Evolutionary conservation across 1,140 invertebrate genomes (phyloP), one percentile per base, ranked within the genome.

Genomic region (Mactra quadrangularis): DNA sequence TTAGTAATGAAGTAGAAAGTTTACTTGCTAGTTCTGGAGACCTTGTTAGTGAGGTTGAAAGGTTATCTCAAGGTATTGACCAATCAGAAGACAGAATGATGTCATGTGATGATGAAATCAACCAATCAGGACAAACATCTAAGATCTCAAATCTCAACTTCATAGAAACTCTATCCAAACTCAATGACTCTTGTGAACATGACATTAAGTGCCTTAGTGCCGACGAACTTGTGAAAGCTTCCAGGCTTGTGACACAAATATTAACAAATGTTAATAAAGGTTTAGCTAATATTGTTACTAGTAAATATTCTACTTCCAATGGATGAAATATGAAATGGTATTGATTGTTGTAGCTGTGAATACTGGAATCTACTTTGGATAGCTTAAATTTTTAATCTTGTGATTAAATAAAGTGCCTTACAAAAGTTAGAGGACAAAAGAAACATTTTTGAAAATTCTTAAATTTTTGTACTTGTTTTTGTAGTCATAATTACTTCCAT

Each of bases 161-260:
- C 6, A 47, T n/a, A 25, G 41, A 66, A 22, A 38, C 62, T 3
- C 62, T 66, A n/a, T 27, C 41, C n/a, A 19, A 47, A 4, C 22
- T 47, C 9, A 31, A 38, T 47, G 62, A 47, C 13, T 45, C 3
- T 25, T 9, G 29, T 9, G 22, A 41, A 15, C 11, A 45, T 22
- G 41, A 66, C 22, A 4, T 66, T 47, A 45, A 47, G 45, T 11
- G 22, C 1, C 41, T 66, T 17, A 66, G 62, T 66, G 62, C 62
- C 38, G 45, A 66, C 45, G 62, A 66, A n/a, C 62, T 66, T 25
- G 62, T 66, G n/a, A 66, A 47, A 25, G 22, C 45, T 22, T 66
- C 62, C 4, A 35, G 45, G 22, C 38, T 45, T 22, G 41, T 66
- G 41, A 66, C 62, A 6, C 3, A 35, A n/a, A 47, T 66, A 38